Evolutionary conservation across 2,113 vertebrate genomes (phyloP), one percentile per base, ranked within the genome.

Genomic region (Chloropsis cyanopogon): DNA sequence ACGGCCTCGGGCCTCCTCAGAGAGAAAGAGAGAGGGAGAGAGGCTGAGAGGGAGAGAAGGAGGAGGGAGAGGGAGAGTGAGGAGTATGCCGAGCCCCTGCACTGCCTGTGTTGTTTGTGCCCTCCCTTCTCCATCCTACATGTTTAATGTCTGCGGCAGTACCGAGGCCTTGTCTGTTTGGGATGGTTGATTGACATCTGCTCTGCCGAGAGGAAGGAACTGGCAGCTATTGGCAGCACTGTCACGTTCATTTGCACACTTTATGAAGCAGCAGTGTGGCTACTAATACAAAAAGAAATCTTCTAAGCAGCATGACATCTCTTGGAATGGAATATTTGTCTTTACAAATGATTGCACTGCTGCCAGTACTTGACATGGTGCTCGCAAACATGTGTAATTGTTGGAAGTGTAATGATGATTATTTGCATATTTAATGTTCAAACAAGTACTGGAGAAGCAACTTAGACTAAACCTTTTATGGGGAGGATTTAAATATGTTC

Each of bases 281-380:
- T 98, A 98, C 98, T 98, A 97, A 98, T 98, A 98, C 98, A 98
- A 98, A 98, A 98, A 97, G 96, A 98, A 98, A 98, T 98, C 98
- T 98, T 98, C 98, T 98, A 97, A 99, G 98, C 99, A 99, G 99
- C 98, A 98, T 98, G 99, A 99, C 98, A 98, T 99, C 98, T 98
- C 98, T 98, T 98, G 99, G 99, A 99, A 99, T 98, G 98, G 98
- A 98, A 98, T 98, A 98, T 98, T 98, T 98, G 98, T 98, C 98
- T 98, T 97, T 97, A 97, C 97, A 98, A 98, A 98, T 98, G 98
- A 98, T 98, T 97, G 96, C 98, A 96, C 97, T 92, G 97, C 97
- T 98, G 98, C 98, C 97, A 98, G 98, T 97, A 97, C 98, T 98
- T 98, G 98, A 98, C 98, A 98, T 95, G 97, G 97, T 97, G 98